Base-by-base conservation (phyloP, 1,140 invertebrate species). In the Eumaeus atala region DNA sequence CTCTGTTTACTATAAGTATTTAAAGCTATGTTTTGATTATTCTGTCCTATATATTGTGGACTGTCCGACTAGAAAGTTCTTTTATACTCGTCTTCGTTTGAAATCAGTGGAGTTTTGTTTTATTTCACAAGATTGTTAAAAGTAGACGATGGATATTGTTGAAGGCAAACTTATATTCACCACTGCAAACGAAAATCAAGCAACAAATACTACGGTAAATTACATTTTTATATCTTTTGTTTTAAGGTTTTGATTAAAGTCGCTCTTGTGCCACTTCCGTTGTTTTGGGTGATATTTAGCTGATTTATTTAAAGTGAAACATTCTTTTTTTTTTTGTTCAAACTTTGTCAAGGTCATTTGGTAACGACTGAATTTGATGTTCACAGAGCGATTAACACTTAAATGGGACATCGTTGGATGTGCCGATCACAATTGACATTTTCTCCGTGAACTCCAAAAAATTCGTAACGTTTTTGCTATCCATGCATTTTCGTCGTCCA, bases 131-230 rank as follows among this genome's bases (percentile, higher is more conserved):
- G 16, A 9, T 44, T 44, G 16, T n/a, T n/a, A n/a, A n/a, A 44
- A 12, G 7, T 16, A 9, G 17, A 44, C 21, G 21, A 44, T 44
- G 40, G 40, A 44, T 51, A 71, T 72, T 49, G 71, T 76, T 12
- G 75, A 78, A 17, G 58, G 55, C 9, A 76, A 70, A 56, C 59
- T 65, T 17, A 66, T 72, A 40, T 78, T 79, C 64, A 73, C 70
- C 9, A 61, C 68, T 3, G 66, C 74, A n/a, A 64, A 57, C 57
- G 75, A 81, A 21, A 64, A 61, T 40, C 64, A 67, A 49, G 36
- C 61, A 18, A 62, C 71, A 12, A 53, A 54, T 6, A 75, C 70
- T n/a, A 69, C 67, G 4, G 78, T 77, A 67, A 77, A 74, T 70
- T 16, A 16, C 33, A 21, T 44, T 48, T 40, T 44, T 36, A 21